These are phyloP conservation scores for Trypoxylus dichotomus DNA, from an alignment of 1,140 invertebrate species.

Conservation along the genomic window DNA sequence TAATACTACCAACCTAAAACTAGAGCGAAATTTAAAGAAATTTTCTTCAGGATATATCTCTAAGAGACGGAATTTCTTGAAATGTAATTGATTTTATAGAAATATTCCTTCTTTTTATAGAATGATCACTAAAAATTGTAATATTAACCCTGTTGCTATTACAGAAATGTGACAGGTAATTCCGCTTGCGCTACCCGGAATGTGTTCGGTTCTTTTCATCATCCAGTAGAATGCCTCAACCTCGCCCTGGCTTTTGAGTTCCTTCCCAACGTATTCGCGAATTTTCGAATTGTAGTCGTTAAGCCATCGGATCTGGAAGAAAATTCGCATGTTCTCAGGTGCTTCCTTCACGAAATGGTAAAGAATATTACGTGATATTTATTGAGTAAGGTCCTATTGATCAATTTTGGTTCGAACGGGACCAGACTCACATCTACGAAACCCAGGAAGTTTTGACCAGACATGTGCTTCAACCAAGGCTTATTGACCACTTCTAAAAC, in stretches of 20 bases:
- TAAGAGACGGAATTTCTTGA: too few species aligned
- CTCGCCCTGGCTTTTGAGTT: slow-evolving; percentile 67
- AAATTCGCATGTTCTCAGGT: background rate
- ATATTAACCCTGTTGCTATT: background rate
- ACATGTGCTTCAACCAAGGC: slow-evolving; percentile 53
- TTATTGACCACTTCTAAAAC: slow-evolving; percentile 80
- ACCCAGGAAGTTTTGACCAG: slow-evolving; percentile 61
- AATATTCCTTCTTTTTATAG: background rate
- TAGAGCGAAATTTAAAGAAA: too few species aligned
- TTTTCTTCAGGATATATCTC: too few species aligned
- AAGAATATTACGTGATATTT: slow-evolving; percentile 64
- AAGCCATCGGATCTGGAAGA: slow-evolving; percentile 71
- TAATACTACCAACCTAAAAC: too few species aligned
- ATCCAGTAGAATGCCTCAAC: slow-evolving; percentile 78
- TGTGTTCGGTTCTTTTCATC: slow-evolving; percentile 72
- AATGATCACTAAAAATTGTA: background rate
- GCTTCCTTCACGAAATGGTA: slow-evolving; percentile 9
- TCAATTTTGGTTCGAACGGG: slow-evolving; percentile 90
- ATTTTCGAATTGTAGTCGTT: slow-evolving; percentile 78
- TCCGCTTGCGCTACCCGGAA: slow-evolving; percentile 58
- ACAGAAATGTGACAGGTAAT: background rate
- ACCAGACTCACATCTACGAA: slow-evolving; percentile 88
- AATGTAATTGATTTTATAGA: too few species aligned
- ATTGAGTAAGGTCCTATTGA: slow-evolving; percentile 77
- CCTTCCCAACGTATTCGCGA: slow-evolving; percentile 67